Evolutionary conservation across 2,113 vertebrate species (phyloP), one percentile per base, ranked within the genome.

Genomic region (Pedionomus torquatus): DNA sequence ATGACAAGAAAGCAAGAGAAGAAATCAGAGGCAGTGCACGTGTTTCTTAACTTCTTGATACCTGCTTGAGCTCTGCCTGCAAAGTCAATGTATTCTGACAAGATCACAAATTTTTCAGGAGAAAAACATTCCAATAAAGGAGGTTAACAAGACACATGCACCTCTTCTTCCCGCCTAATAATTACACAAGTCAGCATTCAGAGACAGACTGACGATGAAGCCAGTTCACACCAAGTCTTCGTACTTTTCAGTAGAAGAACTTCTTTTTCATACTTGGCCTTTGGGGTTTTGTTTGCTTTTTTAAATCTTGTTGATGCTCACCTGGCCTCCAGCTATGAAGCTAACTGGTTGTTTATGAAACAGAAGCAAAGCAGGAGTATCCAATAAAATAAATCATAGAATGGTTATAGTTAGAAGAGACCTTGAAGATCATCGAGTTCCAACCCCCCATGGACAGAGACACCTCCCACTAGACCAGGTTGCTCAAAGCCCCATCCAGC

Each of bases 71-170:
- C 30, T 77, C n/a, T 77, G 20, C 17, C 70, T 41, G 46, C 7
- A 25, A 87, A 65, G 30, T 52, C 46, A 51, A 16, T 8, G 1
- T 39, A 10, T 30, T 55, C 46, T 25, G 7, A 87, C 11, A 66
- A 52, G 41, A 83, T 15, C 21, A 77, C 2, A 89, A 58, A 68
- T 21, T 51, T 49, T 82, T 63, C 57, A 66, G 49, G 44, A 35
- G 35, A 82, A 64, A 31, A 84, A 26, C 5, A 43, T 31, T 46
- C 58, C 64, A 58, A 52, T 66, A 43, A 48, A 55, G 13, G 12
- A 57, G 1, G 14, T 20, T 69, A 49, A 11, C 4, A 13, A 83
- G 8, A 5, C 33, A 69, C 0, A 1, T 7, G 2, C 10, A 83
- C 7, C 20, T 70, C 23, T 25, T 94, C 37, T 58, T 85, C 61